These are phyloP conservation scores for Diploptera punctata DNA, from an alignment of 2,888 invertebrate genomes.

Conservation along the genomic window DNA sequence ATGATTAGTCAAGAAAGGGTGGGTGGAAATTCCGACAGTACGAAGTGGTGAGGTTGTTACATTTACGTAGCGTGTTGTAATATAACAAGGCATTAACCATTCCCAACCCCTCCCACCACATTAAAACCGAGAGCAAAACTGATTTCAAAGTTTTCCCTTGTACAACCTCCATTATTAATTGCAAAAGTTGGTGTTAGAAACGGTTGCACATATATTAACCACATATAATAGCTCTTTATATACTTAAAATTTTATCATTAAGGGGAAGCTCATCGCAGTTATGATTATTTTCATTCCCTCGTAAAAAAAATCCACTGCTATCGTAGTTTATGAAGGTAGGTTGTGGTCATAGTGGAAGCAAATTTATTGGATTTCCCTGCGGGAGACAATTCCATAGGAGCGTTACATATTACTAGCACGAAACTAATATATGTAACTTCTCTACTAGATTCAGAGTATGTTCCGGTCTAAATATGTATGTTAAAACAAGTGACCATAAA, in stretches of 20 bases:
- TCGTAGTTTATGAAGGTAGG: not conserved
- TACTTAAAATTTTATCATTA: constrained; percentile 1
- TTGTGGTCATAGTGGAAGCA: not conserved
- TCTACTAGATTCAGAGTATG: too few species aligned
- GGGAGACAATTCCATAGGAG: too few species aligned
- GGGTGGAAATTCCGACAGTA: not conserved
- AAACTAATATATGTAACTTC: too few species aligned
- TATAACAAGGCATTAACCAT: constrained; percentile 23
- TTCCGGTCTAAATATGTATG: too few species aligned
- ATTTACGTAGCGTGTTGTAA: not conserved
- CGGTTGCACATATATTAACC: constrained; percentile 1
- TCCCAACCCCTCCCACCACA: not conserved
- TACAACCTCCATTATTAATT: constrained; percentile 8
- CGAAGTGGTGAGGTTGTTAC: not conserved
- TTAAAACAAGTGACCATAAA: too few species aligned
- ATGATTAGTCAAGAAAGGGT: not conserved
- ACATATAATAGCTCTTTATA: not conserved
- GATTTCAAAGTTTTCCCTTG: constrained; percentile 24
- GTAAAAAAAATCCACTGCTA: not conserved
- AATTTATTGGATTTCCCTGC: too few species aligned
- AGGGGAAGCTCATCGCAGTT: not conserved
- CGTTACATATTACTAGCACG: too few species aligned
- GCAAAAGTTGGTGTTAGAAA: not conserved
- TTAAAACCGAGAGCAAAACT: constrained; percentile 19
- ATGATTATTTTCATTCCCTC: not conserved